Evolutionary conservation across 2,888 invertebrate genomes (phyloP).

Genomic region (Strigamia transsilvanica): DNA sequence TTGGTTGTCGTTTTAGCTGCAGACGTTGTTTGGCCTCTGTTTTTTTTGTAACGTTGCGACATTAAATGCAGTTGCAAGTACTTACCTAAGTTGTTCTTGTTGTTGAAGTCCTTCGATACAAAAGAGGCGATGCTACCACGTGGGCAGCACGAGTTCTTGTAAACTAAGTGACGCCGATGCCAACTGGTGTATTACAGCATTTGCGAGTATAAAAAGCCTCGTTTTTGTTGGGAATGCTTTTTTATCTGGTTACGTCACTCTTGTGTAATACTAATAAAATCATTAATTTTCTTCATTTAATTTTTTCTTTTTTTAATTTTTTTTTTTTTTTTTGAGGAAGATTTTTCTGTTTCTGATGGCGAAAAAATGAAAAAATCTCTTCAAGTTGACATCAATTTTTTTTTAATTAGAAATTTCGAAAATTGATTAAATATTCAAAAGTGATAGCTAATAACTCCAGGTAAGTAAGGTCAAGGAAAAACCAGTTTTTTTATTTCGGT

Average conservation of each 20-base stretch:
- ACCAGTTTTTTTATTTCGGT: not conserved
- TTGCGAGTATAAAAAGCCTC: slow-evolving; percentile 1
- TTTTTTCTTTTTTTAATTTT: not conserved
- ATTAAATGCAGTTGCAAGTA: not conserved
- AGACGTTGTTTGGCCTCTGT: not conserved
- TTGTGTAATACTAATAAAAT: slow-evolving; percentile 24
- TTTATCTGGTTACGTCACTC: not conserved
- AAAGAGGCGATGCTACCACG: not conserved
- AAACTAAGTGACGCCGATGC: not conserved
- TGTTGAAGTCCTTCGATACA: not conserved
- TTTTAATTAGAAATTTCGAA: not conserved
- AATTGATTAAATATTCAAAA: slow-evolving; percentile 13
- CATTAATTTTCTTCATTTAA: not conserved
- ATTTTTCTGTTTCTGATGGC: too few relatives aligned
- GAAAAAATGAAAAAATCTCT: too few relatives aligned
- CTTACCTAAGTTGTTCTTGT: not conserved
- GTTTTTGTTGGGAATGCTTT: slow-evolving; percentile 11
- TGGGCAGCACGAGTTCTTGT: slow-evolving; percentile 2
- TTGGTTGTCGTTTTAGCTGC: not conserved
- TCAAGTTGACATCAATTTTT: too few relatives aligned
- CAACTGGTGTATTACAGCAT: not conserved
- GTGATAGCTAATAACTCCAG: not conserved
- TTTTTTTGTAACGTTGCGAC: not conserved
- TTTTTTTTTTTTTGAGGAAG: not conserved
- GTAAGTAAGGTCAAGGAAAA: slow-evolving; percentile 19